Evolutionary conservation across 2,113 vertebrate species (phyloP).

Genomic region (Semnornis frantzii): DNA sequence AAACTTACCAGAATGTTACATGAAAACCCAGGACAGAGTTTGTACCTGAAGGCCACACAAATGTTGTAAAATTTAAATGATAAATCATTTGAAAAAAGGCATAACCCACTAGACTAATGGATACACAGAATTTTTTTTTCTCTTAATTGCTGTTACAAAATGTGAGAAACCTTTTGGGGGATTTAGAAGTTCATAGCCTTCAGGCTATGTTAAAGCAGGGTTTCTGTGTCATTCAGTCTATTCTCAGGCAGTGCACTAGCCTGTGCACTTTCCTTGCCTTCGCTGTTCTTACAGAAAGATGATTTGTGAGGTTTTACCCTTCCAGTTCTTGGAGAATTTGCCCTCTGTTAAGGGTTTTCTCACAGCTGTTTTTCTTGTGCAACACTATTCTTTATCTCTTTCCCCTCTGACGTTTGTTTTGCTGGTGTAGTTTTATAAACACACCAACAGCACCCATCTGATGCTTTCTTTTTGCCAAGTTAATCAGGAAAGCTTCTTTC

Average conservation of each 20-base stretch:
- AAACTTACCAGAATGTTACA: background rate
- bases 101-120: conserved; percentile 3
- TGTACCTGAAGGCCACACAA: background rate
- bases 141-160: conserved; percentile 38
- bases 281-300: background rate
- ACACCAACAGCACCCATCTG: background rate
- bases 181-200: background rate
- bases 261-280: background rate
- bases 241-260: background rate
- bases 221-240: background rate
- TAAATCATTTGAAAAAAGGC: conserved; percentile 10
- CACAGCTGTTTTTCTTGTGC: background rate
- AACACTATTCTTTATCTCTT: background rate
- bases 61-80: conserved; percentile 20
- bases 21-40: conserved; percentile 18
- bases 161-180: background rate
- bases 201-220: background rate
- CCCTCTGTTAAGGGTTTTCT: background rate
- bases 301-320: background rate
- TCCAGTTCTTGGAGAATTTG: background rate
- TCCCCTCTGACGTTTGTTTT: background rate
- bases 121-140: background rate
- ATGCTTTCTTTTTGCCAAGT: background rate
- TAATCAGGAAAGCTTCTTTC: background rate
- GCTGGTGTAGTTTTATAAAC: background rate